phyloP scores from a whole-genome alignment of 2,797 vertebrate species.

The Linurgus olivaceus region DNA sequence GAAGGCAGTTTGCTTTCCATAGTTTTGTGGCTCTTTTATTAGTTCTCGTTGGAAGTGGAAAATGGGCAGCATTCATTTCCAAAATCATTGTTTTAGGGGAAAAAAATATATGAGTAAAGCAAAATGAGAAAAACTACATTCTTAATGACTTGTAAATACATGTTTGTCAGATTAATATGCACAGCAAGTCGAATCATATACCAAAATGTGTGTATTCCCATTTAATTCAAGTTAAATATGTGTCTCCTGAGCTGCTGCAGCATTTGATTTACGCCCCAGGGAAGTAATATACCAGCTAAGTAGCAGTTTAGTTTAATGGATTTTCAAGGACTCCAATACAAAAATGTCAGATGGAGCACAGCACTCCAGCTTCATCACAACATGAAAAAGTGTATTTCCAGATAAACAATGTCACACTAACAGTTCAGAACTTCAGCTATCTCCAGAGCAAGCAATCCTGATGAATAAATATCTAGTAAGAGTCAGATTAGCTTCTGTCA shows the following conservation, averaged over 20 bases:
- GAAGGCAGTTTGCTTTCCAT: background rate
- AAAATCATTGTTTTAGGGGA: background rate
- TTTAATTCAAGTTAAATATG: conserved; percentile 16
- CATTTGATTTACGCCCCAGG: background rate
- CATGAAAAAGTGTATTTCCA: background rate
- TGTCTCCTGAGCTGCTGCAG: background rate
- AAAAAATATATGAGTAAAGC: background rate
- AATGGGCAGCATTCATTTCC: background rate
- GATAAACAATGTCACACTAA: background rate
- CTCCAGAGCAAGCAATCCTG: background rate
- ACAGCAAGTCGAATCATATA: conserved; percentile 1
- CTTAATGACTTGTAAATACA: conserved; percentile 13
- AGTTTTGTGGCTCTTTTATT: background rate
- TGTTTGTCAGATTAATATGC: background rate
- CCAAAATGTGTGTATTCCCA: background rate
- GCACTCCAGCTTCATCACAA: background rate
- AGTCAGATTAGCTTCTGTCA: background rate
- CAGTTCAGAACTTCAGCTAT: background rate
- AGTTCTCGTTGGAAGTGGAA: background rate
- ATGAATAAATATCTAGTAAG: background rate
- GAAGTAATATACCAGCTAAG: conserved; percentile 42
- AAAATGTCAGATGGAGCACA: background rate
- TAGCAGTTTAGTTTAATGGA: conserved; percentile 20
- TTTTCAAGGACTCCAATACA: conserved; percentile 40
- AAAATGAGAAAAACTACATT: background rate